These are phyloP conservation scores for Campopleginae sp. DNA, from an alignment of 2,888 invertebrate genomes.

Conservation along the genomic window DNA sequence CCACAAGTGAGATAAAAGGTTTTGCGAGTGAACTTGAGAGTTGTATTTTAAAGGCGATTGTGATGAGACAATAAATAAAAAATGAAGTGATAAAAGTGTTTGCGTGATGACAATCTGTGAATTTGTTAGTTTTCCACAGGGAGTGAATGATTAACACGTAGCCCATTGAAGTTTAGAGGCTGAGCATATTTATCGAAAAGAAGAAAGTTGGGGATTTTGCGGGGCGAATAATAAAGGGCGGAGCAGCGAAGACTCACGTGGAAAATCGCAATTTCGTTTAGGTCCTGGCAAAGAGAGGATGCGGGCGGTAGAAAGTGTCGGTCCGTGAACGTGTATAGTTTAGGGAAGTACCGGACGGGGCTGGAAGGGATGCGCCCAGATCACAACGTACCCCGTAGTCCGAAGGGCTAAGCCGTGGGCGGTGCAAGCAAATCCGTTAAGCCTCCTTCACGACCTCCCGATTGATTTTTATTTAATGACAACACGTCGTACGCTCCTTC, in stretches of 20 bases:
- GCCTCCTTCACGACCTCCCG: constrained; percentile 84
- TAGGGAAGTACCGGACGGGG: constrained; percentile 50
- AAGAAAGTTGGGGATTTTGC: constrained; percentile 37
- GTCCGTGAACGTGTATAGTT: constrained; percentile 69
- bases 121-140: neutral
- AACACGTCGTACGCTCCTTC: constrained; percentile 77
- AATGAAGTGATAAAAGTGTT: neutral
- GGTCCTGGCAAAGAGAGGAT: constrained; percentile 64
- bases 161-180: neutral
- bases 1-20: too few species aligned
- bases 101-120: neutral
- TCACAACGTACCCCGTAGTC: constrained; percentile 46
- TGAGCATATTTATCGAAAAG: constrained; percentile 25
- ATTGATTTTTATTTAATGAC: constrained; percentile 85
- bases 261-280: constrained; percentile 63
- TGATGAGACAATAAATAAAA: too few species aligned
- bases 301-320: constrained; percentile 69
- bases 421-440: constrained; percentile 84
- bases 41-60: too few species aligned
- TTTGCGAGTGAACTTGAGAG: too few species aligned
- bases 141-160: neutral
- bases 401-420: constrained; percentile 80
- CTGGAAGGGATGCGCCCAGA: constrained; percentile 69
- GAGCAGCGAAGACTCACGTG: constrained; percentile 49
- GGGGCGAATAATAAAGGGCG: constrained; percentile 30